Conservation (phyloP, 2,888 invertebrate genomes). For the Germaria angustata region DNA sequence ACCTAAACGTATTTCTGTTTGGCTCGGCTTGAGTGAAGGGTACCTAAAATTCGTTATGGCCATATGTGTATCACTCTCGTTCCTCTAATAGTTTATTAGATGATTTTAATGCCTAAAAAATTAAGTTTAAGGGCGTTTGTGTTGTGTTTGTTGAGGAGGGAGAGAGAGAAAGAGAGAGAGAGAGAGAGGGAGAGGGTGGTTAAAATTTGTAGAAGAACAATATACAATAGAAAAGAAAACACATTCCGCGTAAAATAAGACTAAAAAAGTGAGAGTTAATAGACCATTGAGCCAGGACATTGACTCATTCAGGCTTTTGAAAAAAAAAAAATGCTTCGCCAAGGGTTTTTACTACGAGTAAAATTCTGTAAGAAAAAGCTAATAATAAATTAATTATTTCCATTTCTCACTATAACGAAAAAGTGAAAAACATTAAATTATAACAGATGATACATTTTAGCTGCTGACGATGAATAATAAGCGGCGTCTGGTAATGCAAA, state of each 20-base stretch:
- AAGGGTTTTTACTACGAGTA: background rate
- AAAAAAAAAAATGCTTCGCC: background rate
- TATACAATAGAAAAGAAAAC: background rate
- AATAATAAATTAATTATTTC: conserved; percentile 43
- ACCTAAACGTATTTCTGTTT: no score
- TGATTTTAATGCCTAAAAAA: background rate
- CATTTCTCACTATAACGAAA: background rate
- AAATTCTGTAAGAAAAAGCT: background rate
- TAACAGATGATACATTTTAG: conserved; percentile 43
- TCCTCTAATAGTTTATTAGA: conserved; percentile 3
- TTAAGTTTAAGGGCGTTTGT: no score
- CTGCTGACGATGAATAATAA: conserved; percentile 45
- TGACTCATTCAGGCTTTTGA: conserved; percentile 36
- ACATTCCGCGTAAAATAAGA: conserved; percentile 16
- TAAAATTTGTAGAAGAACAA: conserved; percentile 16
- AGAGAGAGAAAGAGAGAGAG: no score
- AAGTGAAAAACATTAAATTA: background rate
- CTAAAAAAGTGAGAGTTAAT: conserved; percentile 56
- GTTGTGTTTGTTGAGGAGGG: no score
- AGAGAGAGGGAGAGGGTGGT: conserved; percentile 14
- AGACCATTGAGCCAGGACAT: conserved; percentile 53
- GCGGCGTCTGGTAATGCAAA: conserved; percentile 17
- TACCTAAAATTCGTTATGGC: background rate
- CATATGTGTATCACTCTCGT: background rate
- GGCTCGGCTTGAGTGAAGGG: background rate